Evolutionary conservation across 2,888 invertebrate species (phyloP), one percentile per base, ranked within the genome.

Genomic region (Drosophila fulvimacula): DNA sequence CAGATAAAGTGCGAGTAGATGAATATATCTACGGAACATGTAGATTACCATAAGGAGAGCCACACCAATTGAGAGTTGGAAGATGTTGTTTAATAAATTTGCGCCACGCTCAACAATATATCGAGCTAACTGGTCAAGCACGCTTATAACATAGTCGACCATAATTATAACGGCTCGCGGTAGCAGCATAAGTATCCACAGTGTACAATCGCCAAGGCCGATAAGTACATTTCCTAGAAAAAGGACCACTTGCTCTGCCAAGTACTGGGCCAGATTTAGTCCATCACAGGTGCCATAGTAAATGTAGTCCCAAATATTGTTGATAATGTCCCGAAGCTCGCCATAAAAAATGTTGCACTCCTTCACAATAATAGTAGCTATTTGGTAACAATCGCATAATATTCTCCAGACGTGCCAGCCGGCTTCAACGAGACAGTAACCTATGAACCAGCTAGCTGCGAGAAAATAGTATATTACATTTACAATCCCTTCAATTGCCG

Each of bases 151-250:
- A 34, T 51, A 59, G 53, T 88, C 88, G 5, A 70, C 3, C 3
- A 77, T 5, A 9, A 1, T 4, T 10, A 82, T 21, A 13, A 82
- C 24, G 5, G 51, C 7, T 1, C 74, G 44, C 4, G 88, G 88
- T 13, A 77, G 34, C 3, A 82, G 69, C 21, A 82, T 9, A 9
- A 85, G 15, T 2, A 85, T 9, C 83, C 83, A 82, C 3, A 88
- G 24, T 6, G 53, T 46, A 3, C 11, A 9, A 9, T 77, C 69
- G 3, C 81, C 81, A 7, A 82, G 38, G 7, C 30, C 77, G 15
- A 80, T 77, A 19, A 82, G 51, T 1, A 70, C 6, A n/a, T 72
- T 61, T 11, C 41, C 58, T 1, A 79, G 21, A 11, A 69, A 51
- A 13, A 30, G 0, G 1, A 27, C 6, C 27, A 76, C n/a, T 19